phyloP scores from a whole-genome alignment of 2,797 vertebrate genomes.

The Glyptemys insculpta region DNA sequence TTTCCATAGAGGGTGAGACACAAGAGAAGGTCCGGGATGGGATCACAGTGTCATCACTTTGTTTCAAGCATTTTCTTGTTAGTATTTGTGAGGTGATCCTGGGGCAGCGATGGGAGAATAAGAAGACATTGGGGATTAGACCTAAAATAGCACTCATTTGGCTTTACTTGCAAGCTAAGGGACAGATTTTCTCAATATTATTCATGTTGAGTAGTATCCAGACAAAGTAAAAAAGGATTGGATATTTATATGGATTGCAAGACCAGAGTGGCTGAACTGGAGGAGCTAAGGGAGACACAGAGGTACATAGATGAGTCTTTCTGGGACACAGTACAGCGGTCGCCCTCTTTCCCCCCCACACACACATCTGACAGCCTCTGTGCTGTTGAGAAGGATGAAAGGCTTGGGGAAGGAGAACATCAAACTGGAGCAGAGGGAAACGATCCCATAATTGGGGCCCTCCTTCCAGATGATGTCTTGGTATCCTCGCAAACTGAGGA shows the following conservation, averaged over 20 bases:
- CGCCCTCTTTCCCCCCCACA: too few relatives aligned
- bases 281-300: not conserved
- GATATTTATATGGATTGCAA: not conserved
- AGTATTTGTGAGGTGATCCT: not conserved
- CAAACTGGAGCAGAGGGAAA: not conserved
- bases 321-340: not conserved
- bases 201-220: not conserved
- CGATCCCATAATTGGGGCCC: not conserved
- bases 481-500: not conserved
- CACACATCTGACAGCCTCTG: not conserved
- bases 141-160: not conserved
- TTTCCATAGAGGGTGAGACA: not conserved
- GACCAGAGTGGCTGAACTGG: not conserved
- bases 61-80: not conserved
- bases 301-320: not conserved
- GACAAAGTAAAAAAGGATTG: not conserved
- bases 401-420: not conserved
- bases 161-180: not conserved
- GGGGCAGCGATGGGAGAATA: not conserved
- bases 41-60: not conserved
- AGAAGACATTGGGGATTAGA: not conserved
- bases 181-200: not conserved
- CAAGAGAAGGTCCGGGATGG: not conserved
- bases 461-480: not conserved
- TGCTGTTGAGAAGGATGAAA: not conserved